Evolutionary conservation across 2,888 invertebrate genomes (phyloP), one percentile per base, ranked within the genome.

Genomic region (Physocephala rufipes): DNA sequence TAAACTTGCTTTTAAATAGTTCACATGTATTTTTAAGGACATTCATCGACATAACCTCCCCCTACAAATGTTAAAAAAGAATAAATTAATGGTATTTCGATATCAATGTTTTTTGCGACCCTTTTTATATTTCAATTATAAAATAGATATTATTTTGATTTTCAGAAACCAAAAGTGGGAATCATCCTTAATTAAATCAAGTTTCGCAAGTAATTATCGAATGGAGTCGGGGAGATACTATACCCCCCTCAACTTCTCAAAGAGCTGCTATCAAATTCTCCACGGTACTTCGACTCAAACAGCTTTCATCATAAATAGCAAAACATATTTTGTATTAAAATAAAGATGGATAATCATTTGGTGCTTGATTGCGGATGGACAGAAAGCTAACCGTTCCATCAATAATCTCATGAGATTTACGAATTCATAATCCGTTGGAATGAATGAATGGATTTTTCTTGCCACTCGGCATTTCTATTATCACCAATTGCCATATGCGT

Each of bases 401-500:
- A 26, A 16, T 16, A 36, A 47, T 68, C 68, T 62, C 68, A 61
- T 53, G 70, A 63, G 70, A 70, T 64, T 63, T 70, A 70, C 64
- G 55, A 55, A 62, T 28, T 58, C 55, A 64, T 36, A 36, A 36
- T 36, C 36, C 36, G 36, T 9, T 16, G 28, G 24, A 7, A n/a
- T 21, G 24, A 12, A 47, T 3, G 61, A 12, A 16, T 49, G n/a
- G n/a, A n/a, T n/a, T n/a, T n/a, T n/a, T n/a, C 53, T 36, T 30
- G n/a, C 59, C 51, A 63, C 45, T 64, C 64, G 47, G 36, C 51
- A 63, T 4, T 9, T 7, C 36, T 9, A 36, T 36, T 9, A 36
- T 4, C 36, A 36, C 55, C 72, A 74, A n/a, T n/a, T n/a, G n/a
- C 72, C 74, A 67, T 71, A 76, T 78, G 78, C 77, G 81, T 82